Evolutionary conservation across 2,888 invertebrate genomes (phyloP).

Genomic region (Prostheceraeus crozeri): DNA sequence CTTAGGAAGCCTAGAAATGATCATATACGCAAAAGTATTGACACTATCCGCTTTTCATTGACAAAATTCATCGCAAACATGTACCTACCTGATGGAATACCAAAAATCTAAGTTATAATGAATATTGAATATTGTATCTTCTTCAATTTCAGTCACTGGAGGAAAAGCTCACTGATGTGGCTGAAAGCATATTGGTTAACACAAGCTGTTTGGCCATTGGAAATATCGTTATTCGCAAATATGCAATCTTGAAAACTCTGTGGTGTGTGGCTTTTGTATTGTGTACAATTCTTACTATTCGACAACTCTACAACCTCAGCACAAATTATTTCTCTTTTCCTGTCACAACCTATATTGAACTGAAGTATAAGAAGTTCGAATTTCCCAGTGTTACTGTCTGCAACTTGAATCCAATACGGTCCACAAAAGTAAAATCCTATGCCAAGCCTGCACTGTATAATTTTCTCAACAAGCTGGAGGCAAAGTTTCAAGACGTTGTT

Average conservation of each 20-base stretch:
- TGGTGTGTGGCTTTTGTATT: constrained; percentile 35
- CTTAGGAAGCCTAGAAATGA: too few species aligned
- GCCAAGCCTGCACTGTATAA: constrained; percentile 39
- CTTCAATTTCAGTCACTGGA: too few species aligned
- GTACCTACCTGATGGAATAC: too few species aligned
- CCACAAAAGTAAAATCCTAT: constrained; percentile 35
- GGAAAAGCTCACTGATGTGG: constrained; percentile 14
- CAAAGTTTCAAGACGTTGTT: constrained; percentile 34
- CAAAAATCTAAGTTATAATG: too few species aligned
- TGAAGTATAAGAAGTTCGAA: constrained; percentile 40
- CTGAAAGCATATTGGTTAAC: constrained; percentile 26
- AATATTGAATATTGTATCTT: too few species aligned
- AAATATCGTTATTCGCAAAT: constrained; percentile 34
- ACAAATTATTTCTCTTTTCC: constrained; percentile 41
- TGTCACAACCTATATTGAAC: constrained; percentile 41
- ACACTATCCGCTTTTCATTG: too few species aligned
- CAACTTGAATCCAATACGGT: constrained; percentile 42
- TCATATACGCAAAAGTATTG: too few species aligned
- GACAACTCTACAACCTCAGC: constrained; percentile 34
- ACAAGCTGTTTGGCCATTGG: constrained; percentile 34
- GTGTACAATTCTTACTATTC: constrained; percentile 32
- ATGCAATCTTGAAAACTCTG: constrained; percentile 32
- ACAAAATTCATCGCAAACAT: too few species aligned
- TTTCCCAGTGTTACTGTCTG: constrained; percentile 42
- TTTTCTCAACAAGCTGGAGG: constrained; percentile 42